These are phyloP conservation scores for Myopa testacea DNA, from an alignment of 2,888 invertebrate genomes.

Conservation along the genomic window DNA sequence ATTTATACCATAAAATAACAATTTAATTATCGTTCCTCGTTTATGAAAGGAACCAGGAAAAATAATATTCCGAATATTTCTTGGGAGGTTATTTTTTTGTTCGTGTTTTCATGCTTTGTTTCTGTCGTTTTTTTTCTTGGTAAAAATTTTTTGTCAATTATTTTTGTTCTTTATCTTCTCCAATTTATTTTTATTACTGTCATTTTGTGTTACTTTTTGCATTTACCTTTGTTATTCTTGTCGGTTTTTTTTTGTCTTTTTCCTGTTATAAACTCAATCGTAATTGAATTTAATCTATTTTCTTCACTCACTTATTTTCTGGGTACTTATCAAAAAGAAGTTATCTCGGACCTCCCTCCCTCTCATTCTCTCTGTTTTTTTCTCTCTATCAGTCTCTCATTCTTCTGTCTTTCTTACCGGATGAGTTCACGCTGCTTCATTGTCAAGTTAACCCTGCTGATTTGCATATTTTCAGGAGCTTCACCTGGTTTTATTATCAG, in stretches of 20 bases:
- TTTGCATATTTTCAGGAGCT: slow-evolving; percentile 1
- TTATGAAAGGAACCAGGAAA: too few relatives aligned
- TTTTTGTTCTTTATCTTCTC: background rate
- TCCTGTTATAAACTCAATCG: background rate
- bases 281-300: slow-evolving; percentile 16
- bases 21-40: too few relatives aligned
- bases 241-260: background rate
- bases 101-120: too few relatives aligned
- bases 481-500: background rate
- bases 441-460: background rate
- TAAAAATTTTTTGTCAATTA: too few relatives aligned
- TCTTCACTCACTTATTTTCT: background rate
- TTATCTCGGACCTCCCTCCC: background rate
- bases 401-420: background rate
- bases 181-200: background rate
- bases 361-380: background rate
- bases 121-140: too few relatives aligned
- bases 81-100: too few relatives aligned
- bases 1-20: too few relatives aligned
- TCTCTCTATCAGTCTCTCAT: background rate
- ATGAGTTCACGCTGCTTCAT: background rate
- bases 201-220: background rate
- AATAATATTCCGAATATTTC: too few relatives aligned
- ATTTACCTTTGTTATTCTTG: background rate
- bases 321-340: background rate